These are phyloP conservation scores for Zaprionus kolodkinae DNA, from an alignment of 1,140 invertebrate genomes.

Conservation along the genomic window DNA sequence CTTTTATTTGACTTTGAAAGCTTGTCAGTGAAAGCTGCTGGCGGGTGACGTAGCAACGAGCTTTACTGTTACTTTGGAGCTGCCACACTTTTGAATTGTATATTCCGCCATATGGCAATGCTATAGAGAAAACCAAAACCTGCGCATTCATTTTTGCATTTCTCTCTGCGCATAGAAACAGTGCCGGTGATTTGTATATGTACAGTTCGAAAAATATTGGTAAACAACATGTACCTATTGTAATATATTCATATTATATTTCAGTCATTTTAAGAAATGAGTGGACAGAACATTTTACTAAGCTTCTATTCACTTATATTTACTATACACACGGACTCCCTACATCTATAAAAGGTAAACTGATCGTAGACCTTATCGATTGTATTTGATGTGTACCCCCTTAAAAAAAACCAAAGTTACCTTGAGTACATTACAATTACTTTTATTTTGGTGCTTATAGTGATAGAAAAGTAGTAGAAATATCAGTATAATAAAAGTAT, in stretches of 20 bases:
- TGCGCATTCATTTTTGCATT: not conserved
- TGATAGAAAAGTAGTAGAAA: constrained; percentile 51
- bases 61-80: not conserved
- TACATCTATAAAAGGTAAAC: not conserved
- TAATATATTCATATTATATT: not conserved
- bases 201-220: not conserved
- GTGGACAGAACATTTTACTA: not conserved
- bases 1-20: not conserved
- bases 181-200: not conserved
- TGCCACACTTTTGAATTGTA: not conserved
- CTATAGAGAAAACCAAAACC: not conserved
- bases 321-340: not conserved
- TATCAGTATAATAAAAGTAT: constrained; percentile 32
- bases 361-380: not conserved
- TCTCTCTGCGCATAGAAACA: not conserved
- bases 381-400: too few relatives aligned
- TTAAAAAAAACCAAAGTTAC: not conserved
- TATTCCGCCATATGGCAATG: constrained; percentile 16
- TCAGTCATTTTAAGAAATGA: not conserved
- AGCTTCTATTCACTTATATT: too few relatives aligned
- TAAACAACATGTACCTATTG: not conserved
- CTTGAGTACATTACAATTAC: constrained; percentile 46
- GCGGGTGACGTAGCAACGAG: constrained; percentile 7
- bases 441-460: constrained; percentile 57
- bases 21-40: not conserved